phyloP scores from a whole-genome alignment of 2,113 vertebrate species.

The Copsychus sechellarum region DNA sequence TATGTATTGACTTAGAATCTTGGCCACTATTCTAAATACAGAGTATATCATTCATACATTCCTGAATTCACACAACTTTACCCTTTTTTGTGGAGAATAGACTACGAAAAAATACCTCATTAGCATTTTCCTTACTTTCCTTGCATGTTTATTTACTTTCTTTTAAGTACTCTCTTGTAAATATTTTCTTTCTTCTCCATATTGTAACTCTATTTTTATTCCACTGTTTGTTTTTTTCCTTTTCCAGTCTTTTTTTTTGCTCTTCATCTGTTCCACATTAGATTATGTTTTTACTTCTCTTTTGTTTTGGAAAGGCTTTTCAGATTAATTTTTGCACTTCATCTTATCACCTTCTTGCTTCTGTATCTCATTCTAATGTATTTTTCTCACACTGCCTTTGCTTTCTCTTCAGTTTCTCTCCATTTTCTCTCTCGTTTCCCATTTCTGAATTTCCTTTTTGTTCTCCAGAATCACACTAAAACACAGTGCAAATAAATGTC shows the following conservation, averaged over 20 bases:
- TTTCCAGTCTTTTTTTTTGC: background rate
- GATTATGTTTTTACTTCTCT: background rate
- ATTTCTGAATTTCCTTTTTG: background rate
- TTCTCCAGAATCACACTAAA: background rate
- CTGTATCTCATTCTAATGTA: background rate
- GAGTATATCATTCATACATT: background rate
- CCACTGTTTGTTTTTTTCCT: background rate
- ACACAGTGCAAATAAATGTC: background rate
- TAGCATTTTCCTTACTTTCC: background rate
- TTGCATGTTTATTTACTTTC: background rate
- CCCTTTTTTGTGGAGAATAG: background rate
- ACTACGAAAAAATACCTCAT: background rate
- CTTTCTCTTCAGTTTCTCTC: slow-evolving; percentile 1
- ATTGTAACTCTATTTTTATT: background rate
- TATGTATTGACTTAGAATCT: slow-evolving; percentile 27
- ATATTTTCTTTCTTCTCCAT: background rate
- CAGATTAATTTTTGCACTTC: slow-evolving; percentile 33
- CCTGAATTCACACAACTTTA: background rate
- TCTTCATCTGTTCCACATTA: background rate
- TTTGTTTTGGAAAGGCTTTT: slow-evolving; percentile 10
- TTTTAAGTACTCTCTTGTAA: background rate
- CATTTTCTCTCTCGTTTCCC: background rate
- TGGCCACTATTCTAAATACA: background rate
- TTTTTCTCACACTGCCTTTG: background rate
- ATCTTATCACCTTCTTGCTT: background rate